Conservation (phyloP, 2,797 vertebrate genomes). For the Bovichtus variegatus region DNA sequence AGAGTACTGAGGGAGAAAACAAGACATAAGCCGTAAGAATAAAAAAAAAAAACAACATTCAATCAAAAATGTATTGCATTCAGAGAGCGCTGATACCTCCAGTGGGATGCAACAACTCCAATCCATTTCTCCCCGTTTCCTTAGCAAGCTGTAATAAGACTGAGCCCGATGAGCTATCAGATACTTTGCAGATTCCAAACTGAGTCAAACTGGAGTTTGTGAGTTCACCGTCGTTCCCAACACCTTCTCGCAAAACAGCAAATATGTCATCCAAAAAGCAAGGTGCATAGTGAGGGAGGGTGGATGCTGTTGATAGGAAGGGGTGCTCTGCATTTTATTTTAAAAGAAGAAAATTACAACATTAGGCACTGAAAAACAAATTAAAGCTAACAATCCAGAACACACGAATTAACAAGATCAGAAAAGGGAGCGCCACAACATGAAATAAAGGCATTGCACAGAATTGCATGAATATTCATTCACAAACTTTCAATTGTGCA, state of each 20-base stretch:
- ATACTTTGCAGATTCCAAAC: slow-evolving; percentile 75
- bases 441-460: not conserved
- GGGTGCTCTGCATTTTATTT: not conserved
- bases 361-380: not conserved
- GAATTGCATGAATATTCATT: not conserved
- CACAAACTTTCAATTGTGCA: not conserved
- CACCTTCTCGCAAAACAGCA: slow-evolving; percentile 53
- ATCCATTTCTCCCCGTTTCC: slow-evolving; percentile 6
- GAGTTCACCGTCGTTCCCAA: slow-evolving; percentile 31
- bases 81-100: slow-evolving; percentile 60
- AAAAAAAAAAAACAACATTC: not conserved
- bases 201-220: slow-evolving; percentile 37
- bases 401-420: not conserved
- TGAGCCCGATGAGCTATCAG: slow-evolving; percentile 4
- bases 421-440: not conserved
- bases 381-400: not conserved
- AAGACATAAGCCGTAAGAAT: not conserved
- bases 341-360: not conserved
- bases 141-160: slow-evolving; percentile 47
- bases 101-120: slow-evolving; percentile 61
- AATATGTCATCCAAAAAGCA: slow-evolving; percentile 70
- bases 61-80: not conserved
- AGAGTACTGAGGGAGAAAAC: slow-evolving; percentile 44
- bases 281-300: not conserved
- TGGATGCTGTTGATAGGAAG: not conserved